These are phyloP conservation scores for Drosophila guanche DNA, from an alignment of 1,140 invertebrate genomes.

Conservation along the genomic window DNA sequence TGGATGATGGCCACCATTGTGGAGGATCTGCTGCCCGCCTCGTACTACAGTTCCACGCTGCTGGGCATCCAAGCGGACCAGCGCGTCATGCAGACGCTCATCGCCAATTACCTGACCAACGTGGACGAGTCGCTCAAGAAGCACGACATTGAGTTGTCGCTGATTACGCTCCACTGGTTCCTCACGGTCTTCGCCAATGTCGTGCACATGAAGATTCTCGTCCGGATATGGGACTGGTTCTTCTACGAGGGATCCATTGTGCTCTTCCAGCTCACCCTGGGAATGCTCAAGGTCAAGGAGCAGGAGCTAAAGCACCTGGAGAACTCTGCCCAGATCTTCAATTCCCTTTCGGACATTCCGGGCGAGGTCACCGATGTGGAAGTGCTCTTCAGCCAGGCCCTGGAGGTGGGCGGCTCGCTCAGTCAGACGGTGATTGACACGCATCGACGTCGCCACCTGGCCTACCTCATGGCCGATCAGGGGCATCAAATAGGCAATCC, in stretches of 20 bases:
- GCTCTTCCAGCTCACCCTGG: conserved; percentile 97
- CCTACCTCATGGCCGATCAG: conserved; percentile 97
- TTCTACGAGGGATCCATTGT: conserved; percentile 97
- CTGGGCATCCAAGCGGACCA: conserved; percentile 96
- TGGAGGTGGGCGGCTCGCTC: conserved; percentile 88
- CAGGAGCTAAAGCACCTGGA: conserved; percentile 91
- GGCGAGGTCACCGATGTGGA: conserved; percentile 96
- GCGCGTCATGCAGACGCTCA: conserved; percentile 94
- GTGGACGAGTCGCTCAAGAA: conserved; percentile 94
- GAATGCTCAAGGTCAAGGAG: conserved; percentile 97
- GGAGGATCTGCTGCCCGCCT: conserved; percentile 98
- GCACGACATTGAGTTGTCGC: conserved; percentile 97
- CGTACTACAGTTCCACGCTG: conserved; percentile 98
- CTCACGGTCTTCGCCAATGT: conserved; percentile 98
- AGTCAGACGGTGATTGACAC: conserved; percentile 95
- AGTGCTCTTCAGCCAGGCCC: conserved; percentile 84
- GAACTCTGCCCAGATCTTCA: conserved; percentile 98
- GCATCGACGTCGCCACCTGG: conserved; percentile 94
- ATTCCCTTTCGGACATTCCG: conserved; percentile 97
- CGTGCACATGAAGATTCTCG: conserved; percentile 97
- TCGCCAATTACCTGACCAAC: conserved; percentile 94
- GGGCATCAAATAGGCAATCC: conserved; percentile 96
- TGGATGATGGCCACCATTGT: conserved; percentile 99
- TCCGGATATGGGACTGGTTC: conserved; percentile 98
- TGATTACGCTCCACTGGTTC: conserved; percentile 99